Evolutionary conservation across 64 coral and sea anemone genomes (phyloP).

Genomic region (Catalaphyllia jardinei): DNA sequence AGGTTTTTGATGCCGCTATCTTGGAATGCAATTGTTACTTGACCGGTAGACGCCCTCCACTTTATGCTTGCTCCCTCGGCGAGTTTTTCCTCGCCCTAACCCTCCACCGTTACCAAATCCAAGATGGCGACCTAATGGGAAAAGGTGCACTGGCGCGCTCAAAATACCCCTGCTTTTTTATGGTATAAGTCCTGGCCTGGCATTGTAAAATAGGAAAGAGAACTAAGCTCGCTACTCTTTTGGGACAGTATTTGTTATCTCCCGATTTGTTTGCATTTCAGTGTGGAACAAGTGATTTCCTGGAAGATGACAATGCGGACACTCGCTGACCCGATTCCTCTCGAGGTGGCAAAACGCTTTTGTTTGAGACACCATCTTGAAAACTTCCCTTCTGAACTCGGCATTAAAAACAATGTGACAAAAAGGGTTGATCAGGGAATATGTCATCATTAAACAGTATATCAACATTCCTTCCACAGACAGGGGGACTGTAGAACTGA

Average conservation of each 20-base stretch:
- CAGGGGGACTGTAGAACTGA: not conserved
- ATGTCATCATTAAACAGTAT: conserved; percentile 15
- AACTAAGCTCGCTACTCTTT: not conserved
- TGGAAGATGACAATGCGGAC: not conserved
- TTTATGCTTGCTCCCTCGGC: too few relatives aligned
- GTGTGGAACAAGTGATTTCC: not conserved
- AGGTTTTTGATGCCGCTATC: too few relatives aligned
- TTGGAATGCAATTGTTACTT: too few relatives aligned
- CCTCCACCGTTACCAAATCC: too few relatives aligned
- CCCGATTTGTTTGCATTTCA: not conserved
- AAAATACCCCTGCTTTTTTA: not conserved
- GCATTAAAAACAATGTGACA: conserved; percentile 44
- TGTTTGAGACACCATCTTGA: not conserved
- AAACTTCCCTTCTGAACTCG: conserved; percentile 45
- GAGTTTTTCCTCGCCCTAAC: too few relatives aligned
- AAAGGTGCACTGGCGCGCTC: too few relatives aligned
- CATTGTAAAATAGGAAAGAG: not conserved
- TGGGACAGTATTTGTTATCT: not conserved
- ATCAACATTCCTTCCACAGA: not conserved
- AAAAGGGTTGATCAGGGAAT: conserved; percentile 32
- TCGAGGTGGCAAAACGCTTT: not conserved
- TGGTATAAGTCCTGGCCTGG: not conserved
- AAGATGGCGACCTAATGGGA: too few relatives aligned
- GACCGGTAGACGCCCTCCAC: too few relatives aligned
- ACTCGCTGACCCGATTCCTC: not conserved